A percentile compares a stretch with the other conserved stretches of the same genome.
Conservation (phyloP, 2,888 invertebrate genomes). For the Agonum fuliginosum region DNA sequence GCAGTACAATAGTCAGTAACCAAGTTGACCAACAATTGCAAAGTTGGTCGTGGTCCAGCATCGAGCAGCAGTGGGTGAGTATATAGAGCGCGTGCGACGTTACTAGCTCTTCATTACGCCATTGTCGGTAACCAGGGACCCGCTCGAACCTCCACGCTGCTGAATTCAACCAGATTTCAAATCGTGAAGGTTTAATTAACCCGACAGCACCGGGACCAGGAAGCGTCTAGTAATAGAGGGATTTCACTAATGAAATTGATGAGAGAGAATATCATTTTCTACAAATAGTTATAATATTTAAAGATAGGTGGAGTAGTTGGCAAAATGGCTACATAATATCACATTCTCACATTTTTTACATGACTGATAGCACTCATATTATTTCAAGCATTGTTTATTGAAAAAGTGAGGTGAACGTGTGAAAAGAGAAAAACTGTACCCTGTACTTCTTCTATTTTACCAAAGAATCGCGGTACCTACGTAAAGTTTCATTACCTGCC, state of each 20-base stretch:
- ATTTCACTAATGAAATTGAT: slow-evolving; percentile 37
- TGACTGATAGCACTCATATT: too few relatives aligned
- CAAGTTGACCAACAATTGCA: slow-evolving; percentile 35
- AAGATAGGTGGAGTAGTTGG: too few relatives aligned
- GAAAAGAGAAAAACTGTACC: too few relatives aligned
- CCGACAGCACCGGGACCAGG: background rate
- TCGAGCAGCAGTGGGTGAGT: background rate
- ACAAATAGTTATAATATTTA: too few relatives aligned
- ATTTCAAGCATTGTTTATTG: too few relatives aligned
- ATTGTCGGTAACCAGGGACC: slow-evolving; percentile 38
- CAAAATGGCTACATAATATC: too few relatives aligned
- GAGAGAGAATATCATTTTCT: background rate
- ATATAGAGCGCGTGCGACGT: background rate
- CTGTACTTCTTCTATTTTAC: too few relatives aligned
- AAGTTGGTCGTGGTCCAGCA: slow-evolving; percentile 1
- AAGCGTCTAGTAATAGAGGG: background rate
- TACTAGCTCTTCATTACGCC: slow-evolving; percentile 25
- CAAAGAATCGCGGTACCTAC: too few relatives aligned
- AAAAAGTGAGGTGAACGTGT: too few relatives aligned
- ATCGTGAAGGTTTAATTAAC: slow-evolving; percentile 43
- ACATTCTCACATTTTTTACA: too few relatives aligned
- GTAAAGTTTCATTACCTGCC: too few relatives aligned
- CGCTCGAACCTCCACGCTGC: slow-evolving; percentile 3
- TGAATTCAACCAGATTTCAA: slow-evolving; percentile 36
- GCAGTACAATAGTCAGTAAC: slow-evolving; percentile 9